Conservation (phyloP, 2,113 vertebrate species). For the Sarotherodon lohbergeri region DNA sequence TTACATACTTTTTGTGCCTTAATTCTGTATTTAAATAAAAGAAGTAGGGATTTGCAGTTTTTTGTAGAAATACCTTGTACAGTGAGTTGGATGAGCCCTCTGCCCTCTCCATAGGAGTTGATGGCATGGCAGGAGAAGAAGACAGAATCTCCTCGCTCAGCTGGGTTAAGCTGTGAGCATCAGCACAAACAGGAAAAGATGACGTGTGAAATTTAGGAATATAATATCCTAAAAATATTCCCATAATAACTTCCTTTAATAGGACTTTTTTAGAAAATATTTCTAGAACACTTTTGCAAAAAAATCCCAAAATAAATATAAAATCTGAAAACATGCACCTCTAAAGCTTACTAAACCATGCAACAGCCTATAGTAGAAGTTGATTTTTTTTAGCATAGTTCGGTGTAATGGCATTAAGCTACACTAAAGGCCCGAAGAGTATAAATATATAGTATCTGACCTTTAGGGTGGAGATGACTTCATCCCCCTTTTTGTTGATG, state of each 20-base stretch:
- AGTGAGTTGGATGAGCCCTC: constrained; percentile 97
- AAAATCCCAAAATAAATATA: background rate
- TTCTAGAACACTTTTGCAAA: background rate
- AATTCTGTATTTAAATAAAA: background rate
- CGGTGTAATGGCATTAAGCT: background rate
- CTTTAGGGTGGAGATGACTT: constrained; percentile 96
- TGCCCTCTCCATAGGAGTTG: constrained; percentile 95
- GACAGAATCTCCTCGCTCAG: constrained; percentile 94
- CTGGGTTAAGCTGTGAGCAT: constrained; percentile 84
- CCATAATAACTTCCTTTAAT: background rate
- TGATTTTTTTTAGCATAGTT: background rate
- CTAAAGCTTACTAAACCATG: background rate
- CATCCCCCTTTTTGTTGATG: constrained; percentile 93
- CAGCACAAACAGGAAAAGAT: background rate
- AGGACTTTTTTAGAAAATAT: background rate
- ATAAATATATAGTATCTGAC: constrained; percentile 65
- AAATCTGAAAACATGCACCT: background rate
- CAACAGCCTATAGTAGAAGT: background rate
- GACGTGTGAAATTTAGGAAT: background rate
- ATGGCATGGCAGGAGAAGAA: constrained; percentile 99
- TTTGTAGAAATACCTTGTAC: constrained; percentile 83
- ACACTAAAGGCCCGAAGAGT: background rate
- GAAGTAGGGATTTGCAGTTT: background rate
- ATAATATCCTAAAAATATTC: background rate
- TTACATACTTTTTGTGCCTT: accelerated